Conservation (phyloP, 2,888 invertebrate species). For the Callyntrura sp. region DNA sequence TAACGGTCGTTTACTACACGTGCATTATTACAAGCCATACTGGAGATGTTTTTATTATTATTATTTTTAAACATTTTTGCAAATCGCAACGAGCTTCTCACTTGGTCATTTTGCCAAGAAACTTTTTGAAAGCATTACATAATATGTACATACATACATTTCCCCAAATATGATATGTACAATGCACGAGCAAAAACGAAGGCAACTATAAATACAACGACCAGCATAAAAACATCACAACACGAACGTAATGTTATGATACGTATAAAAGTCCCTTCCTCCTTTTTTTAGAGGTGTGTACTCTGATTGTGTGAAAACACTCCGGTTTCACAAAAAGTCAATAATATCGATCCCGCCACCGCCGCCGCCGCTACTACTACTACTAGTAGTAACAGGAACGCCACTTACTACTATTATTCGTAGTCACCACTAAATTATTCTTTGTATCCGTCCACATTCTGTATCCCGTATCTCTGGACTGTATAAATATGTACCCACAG, state of each 20-base stretch:
- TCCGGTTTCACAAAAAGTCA: slow-evolving; percentile 61
- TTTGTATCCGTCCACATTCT: not conserved
- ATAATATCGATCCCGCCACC: slow-evolving; percentile 70
- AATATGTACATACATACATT: not conserved
- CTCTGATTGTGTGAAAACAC: not conserved
- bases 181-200: slow-evolving; percentile 19
- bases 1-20: no score
- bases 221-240: not conserved
- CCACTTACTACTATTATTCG: not conserved
- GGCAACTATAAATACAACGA: not conserved
- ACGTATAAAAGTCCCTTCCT: not conserved
- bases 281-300: not conserved
- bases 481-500: not conserved
- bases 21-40: no score
- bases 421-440: slow-evolving; percentile 2
- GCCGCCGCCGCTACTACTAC: not conserved
- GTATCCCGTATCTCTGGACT: not conserved
- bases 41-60: no score
- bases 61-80: not conserved
- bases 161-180: not conserved
- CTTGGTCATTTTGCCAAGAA: not conserved
- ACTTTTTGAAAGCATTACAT: not conserved
- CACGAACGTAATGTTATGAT: not conserved
- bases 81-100: slow-evolving; percentile 1
- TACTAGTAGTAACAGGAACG: not conserved